Evolutionary conservation across 2,888 invertebrate genomes (phyloP), one percentile per base, ranked within the genome.

Genomic region (Acleris holmiana): DNA sequence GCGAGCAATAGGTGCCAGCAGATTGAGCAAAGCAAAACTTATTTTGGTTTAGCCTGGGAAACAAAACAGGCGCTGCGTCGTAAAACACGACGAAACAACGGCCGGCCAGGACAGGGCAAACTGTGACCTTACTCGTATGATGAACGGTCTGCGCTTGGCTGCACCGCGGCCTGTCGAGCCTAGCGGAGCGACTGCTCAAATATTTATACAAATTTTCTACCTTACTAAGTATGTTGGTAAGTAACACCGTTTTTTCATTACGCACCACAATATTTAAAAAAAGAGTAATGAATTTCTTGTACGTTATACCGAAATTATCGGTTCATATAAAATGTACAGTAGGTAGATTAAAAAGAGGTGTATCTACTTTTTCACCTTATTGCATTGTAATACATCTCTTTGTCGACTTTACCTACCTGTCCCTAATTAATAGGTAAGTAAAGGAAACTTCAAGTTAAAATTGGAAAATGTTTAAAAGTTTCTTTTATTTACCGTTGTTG

Each of bases 31-130:
- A 35, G 13, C 35, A 13, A 35, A 35, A 35, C 35, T 35, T 86
- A 84, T 84, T 86, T 87, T 82, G 77, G 88, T 83, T 86, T 86
- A 88, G 88, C 90, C 88, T 88, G 88, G 84, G 73, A 85, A 86
- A 86, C 86, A 84, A 85, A 86, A 85, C 81, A 80, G 80, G 82
- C 77, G 78, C 76, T 77, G 78, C 77, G 83, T 84, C 83, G 86
- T 86, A 86, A 88, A 88, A 84, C 80, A 84, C 75, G 76, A 76
- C 72, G 71, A 65, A 76, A 73, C 78, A 79, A 80, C 68, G 71
- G 72, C 63, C 74, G 75, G 77, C 74, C 17, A 44, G 78, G 79
- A 76, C 83, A 80, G 80, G 80, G 75, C 85, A 85, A 83, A 87
- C 86, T 86, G 88, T 84, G 82, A 85, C 85, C 84, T 85, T 78